Conservation (phyloP, 1,140 invertebrate species). For the Archegozetes longisetosus region DNA sequence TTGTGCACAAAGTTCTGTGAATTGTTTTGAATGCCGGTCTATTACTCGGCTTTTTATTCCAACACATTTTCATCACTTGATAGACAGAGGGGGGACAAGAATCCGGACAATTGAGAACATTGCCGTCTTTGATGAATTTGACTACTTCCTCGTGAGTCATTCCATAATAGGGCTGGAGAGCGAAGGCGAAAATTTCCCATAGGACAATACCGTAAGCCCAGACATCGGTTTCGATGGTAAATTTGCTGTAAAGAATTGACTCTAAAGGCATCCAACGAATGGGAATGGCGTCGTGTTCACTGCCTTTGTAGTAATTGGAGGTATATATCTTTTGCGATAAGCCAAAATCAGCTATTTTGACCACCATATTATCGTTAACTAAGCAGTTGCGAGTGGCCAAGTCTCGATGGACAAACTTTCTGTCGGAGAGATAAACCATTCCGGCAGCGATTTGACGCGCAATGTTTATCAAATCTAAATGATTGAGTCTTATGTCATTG, state of each 20-base stretch:
- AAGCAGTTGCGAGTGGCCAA: slow-evolving; percentile 88
- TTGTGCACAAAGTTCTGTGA: not conserved
- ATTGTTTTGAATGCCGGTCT: slow-evolving; percentile 62
- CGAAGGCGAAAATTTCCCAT: slow-evolving; percentile 89
- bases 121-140: slow-evolving; percentile 75
- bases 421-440: slow-evolving; percentile 84
- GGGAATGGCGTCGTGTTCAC: slow-evolving; percentile 76
- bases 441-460: slow-evolving; percentile 71
- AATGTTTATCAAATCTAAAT: slow-evolving; percentile 62
- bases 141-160: slow-evolving; percentile 91
- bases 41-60: slow-evolving; percentile 63
- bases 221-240: slow-evolving; percentile 78
- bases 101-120: slow-evolving; percentile 67
- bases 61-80: slow-evolving; percentile 80
- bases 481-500: slow-evolving; percentile 39
- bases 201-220: slow-evolving; percentile 85
- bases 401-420: slow-evolving; percentile 90
- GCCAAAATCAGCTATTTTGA: slow-evolving; percentile 93
- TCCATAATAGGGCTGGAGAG: slow-evolving; percentile 85
- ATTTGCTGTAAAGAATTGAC: slow-evolving; percentile 82
- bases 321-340: slow-evolving; percentile 78
- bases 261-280: slow-evolving; percentile 92
- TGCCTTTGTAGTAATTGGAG: slow-evolving; percentile 28
- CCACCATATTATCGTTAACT: slow-evolving; percentile 78
- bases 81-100: slow-evolving; percentile 79